phyloP scores from a whole-genome alignment of 1,140 invertebrate genomes.

The Lysiphlebus fabarum region DNA sequence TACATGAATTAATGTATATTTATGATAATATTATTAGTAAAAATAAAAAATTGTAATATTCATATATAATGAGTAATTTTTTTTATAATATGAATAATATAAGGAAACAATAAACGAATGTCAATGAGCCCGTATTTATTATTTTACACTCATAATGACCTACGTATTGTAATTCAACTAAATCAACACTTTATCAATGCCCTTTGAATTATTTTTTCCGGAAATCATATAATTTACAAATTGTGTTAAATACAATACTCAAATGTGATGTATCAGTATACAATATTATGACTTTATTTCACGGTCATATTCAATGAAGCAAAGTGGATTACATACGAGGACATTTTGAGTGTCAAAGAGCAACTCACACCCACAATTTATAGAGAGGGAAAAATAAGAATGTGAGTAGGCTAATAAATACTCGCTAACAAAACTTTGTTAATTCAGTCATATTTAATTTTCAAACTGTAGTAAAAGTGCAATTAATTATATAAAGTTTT shows the following conservation, averaged over 20 bases:
- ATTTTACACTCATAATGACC: not conserved
- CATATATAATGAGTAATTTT: too few relatives aligned
- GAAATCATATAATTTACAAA: too few relatives aligned
- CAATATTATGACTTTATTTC: too few relatives aligned
- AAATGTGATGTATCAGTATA: too few relatives aligned
- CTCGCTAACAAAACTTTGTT: not conserved
- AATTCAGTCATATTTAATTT: not conserved
- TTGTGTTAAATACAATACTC: too few relatives aligned
- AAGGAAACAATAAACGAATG: not conserved
- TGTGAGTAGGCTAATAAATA: slow-evolving; percentile 2
- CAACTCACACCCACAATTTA: not conserved
- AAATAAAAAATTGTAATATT: too few relatives aligned
- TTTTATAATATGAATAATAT: too few relatives aligned
- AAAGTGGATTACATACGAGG: too few relatives aligned
- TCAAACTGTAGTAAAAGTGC: not conserved
- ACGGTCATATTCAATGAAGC: too few relatives aligned
- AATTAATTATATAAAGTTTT: not conserved
- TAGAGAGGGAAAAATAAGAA: not conserved
- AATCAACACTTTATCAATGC: not conserved
- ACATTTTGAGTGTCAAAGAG: not conserved
- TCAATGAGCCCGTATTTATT: slow-evolving; percentile 3
- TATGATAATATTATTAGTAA: too few relatives aligned
- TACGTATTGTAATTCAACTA: not conserved
- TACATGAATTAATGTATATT: too few relatives aligned
- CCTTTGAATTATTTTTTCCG: too few relatives aligned